Percentiles rank a stretch among this genome's conserved stretches.
These are phyloP conservation scores for Apotomis betuletana DNA, from an alignment of 2,888 invertebrate species.

Conservation along the genomic window DNA sequence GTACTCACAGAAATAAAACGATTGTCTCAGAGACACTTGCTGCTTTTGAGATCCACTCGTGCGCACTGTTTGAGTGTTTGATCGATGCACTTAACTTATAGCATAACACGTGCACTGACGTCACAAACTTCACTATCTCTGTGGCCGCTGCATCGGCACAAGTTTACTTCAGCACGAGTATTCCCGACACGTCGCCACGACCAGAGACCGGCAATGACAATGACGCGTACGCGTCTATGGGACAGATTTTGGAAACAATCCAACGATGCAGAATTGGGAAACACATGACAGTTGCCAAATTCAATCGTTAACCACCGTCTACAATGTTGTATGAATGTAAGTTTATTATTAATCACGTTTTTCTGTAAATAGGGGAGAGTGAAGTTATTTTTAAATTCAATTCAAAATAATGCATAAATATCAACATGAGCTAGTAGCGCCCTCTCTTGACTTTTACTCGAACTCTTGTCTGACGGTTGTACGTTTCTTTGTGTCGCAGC, in stretches of 20 bases:
- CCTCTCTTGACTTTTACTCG: slow-evolving; percentile 9
- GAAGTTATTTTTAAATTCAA: slow-evolving; percentile 14
- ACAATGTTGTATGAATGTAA: slow-evolving; percentile 10
- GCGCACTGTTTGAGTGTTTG: background rate
- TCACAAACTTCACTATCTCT: background rate
- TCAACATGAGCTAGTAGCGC: slow-evolving; percentile 16
- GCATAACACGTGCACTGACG: background rate
- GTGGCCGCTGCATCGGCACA: background rate
- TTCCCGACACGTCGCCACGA: slow-evolving; percentile 54
- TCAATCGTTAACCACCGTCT: slow-evolving; percentile 33
- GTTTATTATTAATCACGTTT: slow-evolving; percentile 10
- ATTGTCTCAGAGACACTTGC: background rate
- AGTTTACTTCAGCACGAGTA: slow-evolving; percentile 1
- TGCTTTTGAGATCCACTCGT: background rate
- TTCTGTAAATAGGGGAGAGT: slow-evolving; percentile 5
- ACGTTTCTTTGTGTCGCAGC: slow-evolving; percentile 43
- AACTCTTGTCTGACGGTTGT: background rate
- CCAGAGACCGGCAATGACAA: slow-evolving; percentile 73
- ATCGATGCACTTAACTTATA: background rate
- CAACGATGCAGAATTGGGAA: slow-evolving; percentile 59
- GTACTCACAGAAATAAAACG: background rate
- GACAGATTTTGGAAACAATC: slow-evolving; percentile 63
- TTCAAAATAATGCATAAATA: slow-evolving; percentile 17
- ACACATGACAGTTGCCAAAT: slow-evolving; percentile 49
- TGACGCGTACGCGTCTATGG: slow-evolving; percentile 60